Percentiles rank a stretch among this genome's conserved stretches.
phyloP scores from a whole-genome alignment of 2,888 invertebrate species.

The Diabrotica balteata region DNA sequence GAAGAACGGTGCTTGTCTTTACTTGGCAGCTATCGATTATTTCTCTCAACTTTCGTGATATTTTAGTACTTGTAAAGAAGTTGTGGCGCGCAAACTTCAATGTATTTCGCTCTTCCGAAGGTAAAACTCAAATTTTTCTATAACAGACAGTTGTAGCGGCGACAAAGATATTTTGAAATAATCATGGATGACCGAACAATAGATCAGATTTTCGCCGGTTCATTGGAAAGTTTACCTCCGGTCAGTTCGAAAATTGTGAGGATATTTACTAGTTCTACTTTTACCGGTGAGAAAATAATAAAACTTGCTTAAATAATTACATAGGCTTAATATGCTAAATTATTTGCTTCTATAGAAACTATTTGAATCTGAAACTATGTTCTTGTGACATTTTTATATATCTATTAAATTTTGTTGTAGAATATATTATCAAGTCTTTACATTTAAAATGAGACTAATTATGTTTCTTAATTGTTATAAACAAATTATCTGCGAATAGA shows the following conservation, averaged over 20 bases:
- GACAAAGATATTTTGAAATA: not conserved
- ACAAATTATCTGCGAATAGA: too few relatives aligned
- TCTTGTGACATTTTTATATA: too few relatives aligned
- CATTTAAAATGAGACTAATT: too few relatives aligned
- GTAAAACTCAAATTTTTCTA: not conserved
- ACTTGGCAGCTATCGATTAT: slow-evolving; percentile 24
- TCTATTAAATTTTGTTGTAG: too few relatives aligned
- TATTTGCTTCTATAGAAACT: too few relatives aligned
- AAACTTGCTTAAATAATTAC: slow-evolving; percentile 1
- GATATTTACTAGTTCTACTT: slow-evolving; percentile 98
- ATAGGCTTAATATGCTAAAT: too few relatives aligned
- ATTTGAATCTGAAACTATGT: too few relatives aligned
- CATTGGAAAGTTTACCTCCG: slow-evolving; percentile 86
- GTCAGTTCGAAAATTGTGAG: slow-evolving; percentile 98
- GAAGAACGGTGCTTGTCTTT: not conserved
- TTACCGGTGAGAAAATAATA: slow-evolving; percentile 77
- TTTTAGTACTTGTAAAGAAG: slow-evolving; percentile 21
- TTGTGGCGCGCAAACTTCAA: slow-evolving; percentile 18
- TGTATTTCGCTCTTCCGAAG: slow-evolving; percentile 10
- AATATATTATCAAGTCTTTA: too few relatives aligned
- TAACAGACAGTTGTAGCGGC: too few relatives aligned
- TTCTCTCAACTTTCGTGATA: slow-evolving; percentile 26
- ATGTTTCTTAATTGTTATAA: too few relatives aligned
- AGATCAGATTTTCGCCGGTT: slow-evolving; percentile 89
- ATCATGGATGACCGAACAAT: slow-evolving; percentile 89